Percentiles rank a stretch among this genome's conserved stretches.
These are phyloP conservation scores for Venusia cambrica DNA, from an alignment of 2,888 invertebrate species.

Conservation along the genomic window DNA sequence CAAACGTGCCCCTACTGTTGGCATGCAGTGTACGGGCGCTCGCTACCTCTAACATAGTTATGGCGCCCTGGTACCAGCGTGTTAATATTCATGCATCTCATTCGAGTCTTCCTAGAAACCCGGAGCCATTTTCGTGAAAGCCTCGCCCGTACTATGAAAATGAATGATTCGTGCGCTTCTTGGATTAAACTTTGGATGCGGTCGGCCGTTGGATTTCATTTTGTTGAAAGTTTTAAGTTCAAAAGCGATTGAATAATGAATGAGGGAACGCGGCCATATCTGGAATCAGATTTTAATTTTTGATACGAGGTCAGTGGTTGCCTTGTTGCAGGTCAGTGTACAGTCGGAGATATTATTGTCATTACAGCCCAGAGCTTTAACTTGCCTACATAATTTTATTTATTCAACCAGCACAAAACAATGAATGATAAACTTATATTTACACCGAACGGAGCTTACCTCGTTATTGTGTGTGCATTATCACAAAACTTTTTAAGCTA, in stretches of 20 bases:
- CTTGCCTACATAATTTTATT: too few species aligned
- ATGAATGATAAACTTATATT: conserved; percentile 7
- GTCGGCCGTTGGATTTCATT: conserved; percentile 32
- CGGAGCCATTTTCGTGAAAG: conserved; percentile 76
- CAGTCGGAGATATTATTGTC: too few species aligned
- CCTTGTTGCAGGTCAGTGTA: too few species aligned
- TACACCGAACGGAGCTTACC: too few species aligned
- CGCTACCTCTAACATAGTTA: conserved; percentile 74
- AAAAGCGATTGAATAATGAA: conserved; percentile 23
- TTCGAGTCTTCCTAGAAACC: conserved; percentile 66
- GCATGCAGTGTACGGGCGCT: conserved; percentile 58
- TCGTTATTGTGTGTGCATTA: too few species aligned
- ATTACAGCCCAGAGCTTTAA: too few species aligned
- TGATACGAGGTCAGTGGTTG: conserved; percentile 15
- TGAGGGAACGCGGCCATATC: conserved; percentile 20
- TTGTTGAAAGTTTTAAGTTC: conserved; percentile 28
- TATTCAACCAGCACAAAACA: conserved; percentile 1
- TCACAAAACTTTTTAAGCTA: too few species aligned
- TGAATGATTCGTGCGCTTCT: conserved; percentile 71
- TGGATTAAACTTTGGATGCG: conserved; percentile 64
- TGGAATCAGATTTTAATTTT: conserved; percentile 23
- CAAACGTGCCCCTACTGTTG: conserved; percentile 76
- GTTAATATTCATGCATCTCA: conserved; percentile 81
- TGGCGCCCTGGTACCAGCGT: conserved; percentile 63
- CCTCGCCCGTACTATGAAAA: conserved; percentile 72